These are phyloP conservation scores for Sarcophaga caerulescens DNA, from an alignment of 2,888 invertebrate genomes.

Conservation along the genomic window DNA sequence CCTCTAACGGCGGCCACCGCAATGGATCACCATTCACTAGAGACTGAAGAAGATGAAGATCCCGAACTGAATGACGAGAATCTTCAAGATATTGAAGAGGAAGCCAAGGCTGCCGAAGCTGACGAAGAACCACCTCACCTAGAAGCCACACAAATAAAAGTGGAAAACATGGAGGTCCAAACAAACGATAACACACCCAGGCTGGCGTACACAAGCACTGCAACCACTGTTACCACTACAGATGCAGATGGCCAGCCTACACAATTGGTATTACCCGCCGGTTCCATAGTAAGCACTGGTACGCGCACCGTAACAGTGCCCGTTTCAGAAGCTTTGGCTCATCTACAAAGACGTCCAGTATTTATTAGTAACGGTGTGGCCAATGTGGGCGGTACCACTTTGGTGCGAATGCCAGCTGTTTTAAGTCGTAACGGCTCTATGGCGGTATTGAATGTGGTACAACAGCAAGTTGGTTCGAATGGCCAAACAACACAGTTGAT, in stretches of 20 bases:
- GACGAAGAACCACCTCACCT: constrained; percentile 73
- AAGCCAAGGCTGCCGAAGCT: constrained; percentile 77
- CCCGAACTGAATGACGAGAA: constrained; percentile 78
- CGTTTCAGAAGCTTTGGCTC: constrained; percentile 75
- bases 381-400: constrained; percentile 74
- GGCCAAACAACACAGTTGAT: constrained; percentile 75
- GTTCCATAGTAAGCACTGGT: constrained; percentile 75
- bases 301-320: constrained; percentile 74
- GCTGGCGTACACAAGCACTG: constrained; percentile 72
- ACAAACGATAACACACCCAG: constrained; percentile 69
- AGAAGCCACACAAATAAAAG: constrained; percentile 72
- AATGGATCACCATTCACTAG: constrained; percentile 52
- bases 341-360: constrained; percentile 78
- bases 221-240: constrained; percentile 67
- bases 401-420: constrained; percentile 77
- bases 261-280: constrained; percentile 75
- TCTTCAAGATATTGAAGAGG: constrained; percentile 78
- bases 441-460: constrained; percentile 77
- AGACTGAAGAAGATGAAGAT: constrained; percentile 75
- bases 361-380: constrained; percentile 77
- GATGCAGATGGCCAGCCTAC: constrained; percentile 70
- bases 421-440: constrained; percentile 76
- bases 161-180: constrained; percentile 73
- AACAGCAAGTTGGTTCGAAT: constrained; percentile 71
- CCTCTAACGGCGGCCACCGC: constrained; percentile 37